A percentile compares a stretch with the other conserved stretches of the same genome.
Evolutionary conservation across 2,113 vertebrate species (phyloP).

Genomic region (Psettodes erumei): DNA sequence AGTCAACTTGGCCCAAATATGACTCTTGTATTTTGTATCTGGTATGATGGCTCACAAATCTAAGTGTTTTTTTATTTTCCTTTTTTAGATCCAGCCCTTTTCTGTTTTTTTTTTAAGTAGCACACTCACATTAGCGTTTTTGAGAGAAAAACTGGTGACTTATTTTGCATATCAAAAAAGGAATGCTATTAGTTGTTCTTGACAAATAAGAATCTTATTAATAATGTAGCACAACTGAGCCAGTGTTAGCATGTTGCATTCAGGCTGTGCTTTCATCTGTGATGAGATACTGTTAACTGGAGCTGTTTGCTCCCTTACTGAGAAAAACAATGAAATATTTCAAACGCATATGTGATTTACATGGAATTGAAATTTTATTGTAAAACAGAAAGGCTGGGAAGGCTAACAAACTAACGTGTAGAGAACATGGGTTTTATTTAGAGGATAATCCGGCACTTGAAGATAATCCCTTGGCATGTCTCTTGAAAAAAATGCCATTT

Average conservation of each 20-base stretch:
- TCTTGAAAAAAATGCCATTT: neutral
- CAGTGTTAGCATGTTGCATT: constrained; percentile 62
- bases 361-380: constrained; percentile 11
- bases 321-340: constrained; percentile 38
- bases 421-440: neutral
- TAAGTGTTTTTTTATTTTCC: neutral
- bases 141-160: constrained; percentile 36
- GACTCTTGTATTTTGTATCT: constrained; percentile 27
- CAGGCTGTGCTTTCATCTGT: constrained; percentile 70
- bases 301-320: constrained; percentile 39
- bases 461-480: neutral
- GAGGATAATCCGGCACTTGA: neutral
- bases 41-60: constrained; percentile 11
- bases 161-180: constrained; percentile 67
- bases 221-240: constrained; percentile 71
- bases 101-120: constrained; percentile 40
- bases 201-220: constrained; percentile 74
- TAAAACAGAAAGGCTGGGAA: too few relatives aligned
- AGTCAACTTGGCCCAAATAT: constrained; percentile 36
- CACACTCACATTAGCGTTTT: constrained; percentile 20
- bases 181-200: constrained; percentile 51
- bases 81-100: neutral
- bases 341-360: constrained; percentile 21
- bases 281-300: constrained; percentile 40
- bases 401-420: too few relatives aligned